Percentiles rank a stretch among this genome's conserved stretches.
phyloP scores from a whole-genome alignment of 2,113 vertebrate species.

The Strix aluco region DNA sequence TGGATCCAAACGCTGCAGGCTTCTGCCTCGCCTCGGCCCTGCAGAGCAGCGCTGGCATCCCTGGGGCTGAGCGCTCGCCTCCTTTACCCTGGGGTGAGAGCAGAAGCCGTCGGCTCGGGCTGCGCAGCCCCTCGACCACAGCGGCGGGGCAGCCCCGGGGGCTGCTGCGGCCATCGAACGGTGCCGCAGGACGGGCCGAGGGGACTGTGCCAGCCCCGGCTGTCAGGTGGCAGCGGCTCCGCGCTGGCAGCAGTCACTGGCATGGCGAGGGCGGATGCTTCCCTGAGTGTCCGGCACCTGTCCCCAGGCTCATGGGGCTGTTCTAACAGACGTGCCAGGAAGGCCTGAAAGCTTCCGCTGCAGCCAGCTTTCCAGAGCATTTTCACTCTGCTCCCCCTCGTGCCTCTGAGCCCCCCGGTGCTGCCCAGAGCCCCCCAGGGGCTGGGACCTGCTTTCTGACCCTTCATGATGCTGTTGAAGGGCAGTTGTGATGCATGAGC shows the following conservation, averaged over 20 bases:
- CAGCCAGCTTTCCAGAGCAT: neutral
- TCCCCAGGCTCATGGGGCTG: accelerated
- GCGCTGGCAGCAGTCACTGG: neutral
- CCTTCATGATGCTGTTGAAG: accelerated
- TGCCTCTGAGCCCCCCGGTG: accelerated
- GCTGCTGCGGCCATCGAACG: accelerated
- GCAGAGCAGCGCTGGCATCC: neutral
- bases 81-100: neutral
- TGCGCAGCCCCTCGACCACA: accelerated
- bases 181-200: neutral
- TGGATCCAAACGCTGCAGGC: neutral
- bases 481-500: accelerated
- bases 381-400: accelerated
- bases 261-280: neutral
- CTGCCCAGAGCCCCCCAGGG: accelerated
- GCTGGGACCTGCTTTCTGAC: neutral
- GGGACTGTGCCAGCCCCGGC: neutral
- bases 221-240: neutral
- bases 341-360: neutral
- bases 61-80: accelerated
- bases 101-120: neutral
- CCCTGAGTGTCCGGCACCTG: neutral
- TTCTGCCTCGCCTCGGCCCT: neutral
- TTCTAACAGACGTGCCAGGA: accelerated
- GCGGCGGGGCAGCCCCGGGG: accelerated